Conservation (phyloP, 2,113 vertebrate species). For the Thalassarche chlororhynchos region DNA sequence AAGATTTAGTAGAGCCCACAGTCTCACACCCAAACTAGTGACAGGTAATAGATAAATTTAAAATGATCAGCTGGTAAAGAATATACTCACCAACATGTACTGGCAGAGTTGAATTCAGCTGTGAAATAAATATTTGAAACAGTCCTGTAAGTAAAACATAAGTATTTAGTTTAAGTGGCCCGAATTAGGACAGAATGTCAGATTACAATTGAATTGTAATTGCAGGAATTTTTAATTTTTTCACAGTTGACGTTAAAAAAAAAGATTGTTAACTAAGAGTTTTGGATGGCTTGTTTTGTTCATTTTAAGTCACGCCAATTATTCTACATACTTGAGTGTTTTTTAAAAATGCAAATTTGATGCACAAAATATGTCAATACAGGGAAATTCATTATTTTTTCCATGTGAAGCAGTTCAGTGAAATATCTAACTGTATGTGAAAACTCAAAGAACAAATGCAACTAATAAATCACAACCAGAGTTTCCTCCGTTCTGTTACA, state of each 20-base stretch:
- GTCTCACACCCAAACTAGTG: background rate
- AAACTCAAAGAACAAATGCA: background rate
- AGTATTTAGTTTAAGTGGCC: background rate
- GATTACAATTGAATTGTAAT: background rate
- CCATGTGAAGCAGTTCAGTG: background rate
- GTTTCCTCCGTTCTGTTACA: background rate
- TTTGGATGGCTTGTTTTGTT: background rate
- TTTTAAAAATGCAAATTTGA: background rate
- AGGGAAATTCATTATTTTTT: background rate
- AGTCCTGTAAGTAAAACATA: background rate
- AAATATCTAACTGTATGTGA: background rate
- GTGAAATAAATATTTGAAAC: background rate
- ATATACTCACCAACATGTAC: background rate
- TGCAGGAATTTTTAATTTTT: background rate
- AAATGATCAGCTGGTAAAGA: background rate
- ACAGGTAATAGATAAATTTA: background rate
- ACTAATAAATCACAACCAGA: background rate
- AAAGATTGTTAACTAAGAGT: background rate
- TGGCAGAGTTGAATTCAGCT: background rate
- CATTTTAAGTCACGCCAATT: background rate
- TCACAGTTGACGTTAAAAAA: background rate
- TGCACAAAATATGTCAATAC: background rate
- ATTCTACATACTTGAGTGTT: background rate
- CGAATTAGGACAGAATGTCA: background rate
- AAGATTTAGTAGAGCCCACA: background rate